These are phyloP conservation scores for Actinopyga echinites DNA, from an alignment of 53 echinoderm and acorn worm genomes.

Conservation along the genomic window DNA sequence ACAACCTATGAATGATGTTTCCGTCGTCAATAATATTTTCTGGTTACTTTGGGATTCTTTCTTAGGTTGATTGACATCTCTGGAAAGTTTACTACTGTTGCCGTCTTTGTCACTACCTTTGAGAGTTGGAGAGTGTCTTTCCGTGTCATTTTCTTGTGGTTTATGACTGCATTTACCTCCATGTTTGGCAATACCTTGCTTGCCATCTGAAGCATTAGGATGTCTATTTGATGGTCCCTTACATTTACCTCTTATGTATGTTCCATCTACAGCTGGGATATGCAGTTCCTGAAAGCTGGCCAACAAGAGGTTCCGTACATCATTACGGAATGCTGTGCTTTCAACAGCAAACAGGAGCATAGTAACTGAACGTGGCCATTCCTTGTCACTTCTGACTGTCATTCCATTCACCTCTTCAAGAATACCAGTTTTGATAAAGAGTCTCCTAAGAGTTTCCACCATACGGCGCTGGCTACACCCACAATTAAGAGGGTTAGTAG, in stretches of 20 bases:
- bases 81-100: too few relatives aligned
- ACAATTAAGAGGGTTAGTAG: background rate
- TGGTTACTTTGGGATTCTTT: too few relatives aligned
- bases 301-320: background rate
- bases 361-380: background rate
- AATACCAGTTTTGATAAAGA: background rate
- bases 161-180: too few relatives aligned
- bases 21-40: background rate
- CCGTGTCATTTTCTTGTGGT: too few relatives aligned
- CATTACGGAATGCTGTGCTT: background rate
- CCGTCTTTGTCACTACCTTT: too few relatives aligned
- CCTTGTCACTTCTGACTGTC: background rate
- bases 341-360: background rate
- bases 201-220: too few relatives aligned
- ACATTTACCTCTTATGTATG: background rate
- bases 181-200: too few relatives aligned
- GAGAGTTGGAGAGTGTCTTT: too few relatives aligned
- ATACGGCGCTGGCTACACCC: background rate
- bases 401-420: background rate
- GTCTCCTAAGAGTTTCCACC: background rate
- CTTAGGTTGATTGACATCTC: too few relatives aligned
- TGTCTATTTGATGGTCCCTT: too few relatives aligned
- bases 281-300: background rate
- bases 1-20: conserved; percentile 8
- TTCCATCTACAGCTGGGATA: background rate